phyloP scores from a whole-genome alignment of 2,888 invertebrate genomes.

The Sinotaia quadrata region DNA sequence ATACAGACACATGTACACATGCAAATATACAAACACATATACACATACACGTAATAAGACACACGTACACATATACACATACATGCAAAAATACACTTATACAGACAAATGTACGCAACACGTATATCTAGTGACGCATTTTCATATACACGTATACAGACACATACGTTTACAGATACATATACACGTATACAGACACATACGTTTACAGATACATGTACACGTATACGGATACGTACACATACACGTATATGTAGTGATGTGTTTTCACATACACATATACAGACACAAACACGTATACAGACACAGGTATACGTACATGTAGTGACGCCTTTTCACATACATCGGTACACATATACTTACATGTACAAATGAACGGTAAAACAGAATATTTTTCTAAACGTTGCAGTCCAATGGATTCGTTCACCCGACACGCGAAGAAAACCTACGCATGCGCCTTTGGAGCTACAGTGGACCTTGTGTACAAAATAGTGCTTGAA shows the following conservation, averaged over 20 bases:
- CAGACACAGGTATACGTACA: background rate
- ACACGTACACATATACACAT: constrained; percentile 4
- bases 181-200: constrained; percentile 1
- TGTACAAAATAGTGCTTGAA: too few species aligned
- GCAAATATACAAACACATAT: constrained; percentile 2
- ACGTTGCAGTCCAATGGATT: background rate
- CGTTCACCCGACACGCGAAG: background rate
- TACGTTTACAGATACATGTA: background rate
- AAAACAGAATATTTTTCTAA: too few species aligned
- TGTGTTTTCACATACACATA: constrained; percentile 5
- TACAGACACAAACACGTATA: constrained; percentile 5
- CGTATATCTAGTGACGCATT: too few species aligned
- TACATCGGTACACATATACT: background rate
- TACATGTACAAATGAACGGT: background rate
- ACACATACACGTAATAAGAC: background rate
- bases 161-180: background rate
- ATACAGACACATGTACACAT: constrained; percentile 1
- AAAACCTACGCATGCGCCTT: too few species aligned
- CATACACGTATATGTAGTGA: background rate
- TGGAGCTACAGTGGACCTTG: too few species aligned
- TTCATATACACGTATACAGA: background rate
- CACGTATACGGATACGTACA: background rate
- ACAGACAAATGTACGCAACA: background rate
- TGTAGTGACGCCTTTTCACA: background rate
- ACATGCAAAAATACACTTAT: background rate